Base-by-base conservation (phyloP, 2,888 invertebrate genomes). In the Seladonia tumulorum region DNA sequence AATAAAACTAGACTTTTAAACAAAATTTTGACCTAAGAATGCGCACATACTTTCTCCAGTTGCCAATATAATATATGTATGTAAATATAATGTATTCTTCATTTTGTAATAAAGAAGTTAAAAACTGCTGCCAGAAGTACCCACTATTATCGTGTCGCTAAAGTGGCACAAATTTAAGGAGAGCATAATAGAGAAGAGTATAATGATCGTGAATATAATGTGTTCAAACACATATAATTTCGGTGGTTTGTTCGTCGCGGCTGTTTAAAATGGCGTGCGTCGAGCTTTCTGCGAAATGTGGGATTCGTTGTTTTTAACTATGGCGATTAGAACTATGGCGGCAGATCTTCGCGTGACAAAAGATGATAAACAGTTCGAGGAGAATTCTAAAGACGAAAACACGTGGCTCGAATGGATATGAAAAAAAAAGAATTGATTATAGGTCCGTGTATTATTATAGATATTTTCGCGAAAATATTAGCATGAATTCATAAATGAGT, bases 381-480 rank as follows among this genome's bases (percentile, higher is more conserved):
- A 70, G 49, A 76, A 74, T 14, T 70, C 25, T n/a, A n/a, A 79
- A 81, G 85, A 49, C 35, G 73, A 76, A 45, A 70, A 79, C 76
- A 76, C n/a, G 5, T 7, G 45, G 39, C 71, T 72, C 57, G 76
- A 63, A 76, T 76, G 49, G 25, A 10, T 42, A n/a, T 14, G n/a
- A 71, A 81, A 77, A 81, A 77, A 82, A 83, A 81, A 10, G 73
- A 63, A 72, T 47, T 82, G 78, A 84, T 88, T 81, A 75, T 77
- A 66, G 76, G 72, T 47, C 66, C 68, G 76, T 82, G 76, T 82
- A 86, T 88, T 88, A 93, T 93, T 92, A 93, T 92, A 92, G 92
- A 83, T 88, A 93, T 93, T 92, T 90, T 85, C 76, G 72, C 78
- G 60, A 87, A 90, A 91, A 80, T 93, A 93, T 93, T 92, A 92